phyloP scores from a whole-genome alignment of 2,888 invertebrate genomes.

The Ennomos quercinarius region DNA sequence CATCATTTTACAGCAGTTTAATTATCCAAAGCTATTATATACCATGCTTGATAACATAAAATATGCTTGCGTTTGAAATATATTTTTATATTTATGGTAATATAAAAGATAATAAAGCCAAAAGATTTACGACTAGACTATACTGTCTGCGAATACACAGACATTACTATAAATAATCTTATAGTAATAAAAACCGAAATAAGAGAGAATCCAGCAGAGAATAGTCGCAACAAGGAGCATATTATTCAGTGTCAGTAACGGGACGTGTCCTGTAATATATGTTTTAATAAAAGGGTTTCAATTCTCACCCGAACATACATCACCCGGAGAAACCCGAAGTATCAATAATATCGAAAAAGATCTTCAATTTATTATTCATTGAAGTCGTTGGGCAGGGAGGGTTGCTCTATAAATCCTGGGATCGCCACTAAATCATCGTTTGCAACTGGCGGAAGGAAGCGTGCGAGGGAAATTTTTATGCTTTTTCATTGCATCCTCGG shows the following conservation, averaged over 20 bases:
- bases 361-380: slow-evolving; percentile 82
- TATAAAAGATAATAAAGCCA: slow-evolving; percentile 46
- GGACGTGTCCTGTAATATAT: slow-evolving; percentile 82
- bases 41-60: neutral
- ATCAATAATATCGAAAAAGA: slow-evolving; percentile 81
- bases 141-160: slow-evolving; percentile 53
- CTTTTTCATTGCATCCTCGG: slow-evolving; percentile 55
- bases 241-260: slow-evolving; percentile 82
- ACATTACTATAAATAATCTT: slow-evolving; percentile 72
- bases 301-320: slow-evolving; percentile 79
- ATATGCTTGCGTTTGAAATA: slow-evolving; percentile 8
- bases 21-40: too few relatives aligned
- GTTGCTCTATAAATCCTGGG: slow-evolving; percentile 75
- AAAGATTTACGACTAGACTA: slow-evolving; percentile 49
- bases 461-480: slow-evolving; percentile 66
- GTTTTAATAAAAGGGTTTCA: slow-evolving; percentile 85
- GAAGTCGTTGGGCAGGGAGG: slow-evolving; percentile 69
- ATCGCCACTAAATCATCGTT: slow-evolving; percentile 80
- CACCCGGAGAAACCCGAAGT: slow-evolving; percentile 74
- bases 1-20: too few relatives aligned
- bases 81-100: slow-evolving; percentile 29
- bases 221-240: slow-evolving; percentile 78
- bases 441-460: slow-evolving; percentile 63
- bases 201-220: slow-evolving; percentile 68
- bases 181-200: slow-evolving; percentile 78